Evolutionary conservation across 2,888 invertebrate genomes (phyloP), one percentile per base, ranked within the genome.

Genomic region (Eumerus sabulonum): DNA sequence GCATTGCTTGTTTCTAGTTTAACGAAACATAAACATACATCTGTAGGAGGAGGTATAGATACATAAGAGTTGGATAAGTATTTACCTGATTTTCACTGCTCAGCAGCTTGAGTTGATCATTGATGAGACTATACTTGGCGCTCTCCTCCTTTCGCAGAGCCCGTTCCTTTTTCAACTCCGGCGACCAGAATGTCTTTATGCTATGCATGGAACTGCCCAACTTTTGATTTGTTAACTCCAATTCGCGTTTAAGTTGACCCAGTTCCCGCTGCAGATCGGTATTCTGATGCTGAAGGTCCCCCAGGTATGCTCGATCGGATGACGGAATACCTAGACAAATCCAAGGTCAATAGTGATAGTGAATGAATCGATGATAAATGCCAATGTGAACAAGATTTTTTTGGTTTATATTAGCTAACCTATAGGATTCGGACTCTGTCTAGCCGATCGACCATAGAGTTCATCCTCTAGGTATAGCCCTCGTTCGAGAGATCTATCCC

Each of bases 111-210:
- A 98, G 93, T 90, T 98, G 98, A 91, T 98, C 98, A 88, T 97
- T 97, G 90, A 98, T 95, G 88, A 98, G 93, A 90, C 96, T 95
- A 91, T 97, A 98, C 90, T 98, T 98, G 87, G 97, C 96, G 88
- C 96, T 96, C 90, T 99, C 99, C 90, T 99, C 99, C 88, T 99
- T 99, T 84, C 99, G 92, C 85, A 98, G 89, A 59, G 98, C 97
- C 82, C 99, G 91, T 90, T 99, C 99, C 90, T 98, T 98, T 91
- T 99, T 99, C 89, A 99, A 91, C 91, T 99, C 99, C 16, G 99
- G 99, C 88, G 98, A 98, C 99, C 99, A 99, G 90, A 99, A 99
- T 66, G 98, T 99, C 91, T 99, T 99, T 90, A 99, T 99, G 90
- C 98, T 98, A 91, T 99, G 98, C 98, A 99, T 99, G 86, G 96